Conservation (phyloP, 2,888 invertebrate genomes). For the Pogonocherus hispidulus region DNA sequence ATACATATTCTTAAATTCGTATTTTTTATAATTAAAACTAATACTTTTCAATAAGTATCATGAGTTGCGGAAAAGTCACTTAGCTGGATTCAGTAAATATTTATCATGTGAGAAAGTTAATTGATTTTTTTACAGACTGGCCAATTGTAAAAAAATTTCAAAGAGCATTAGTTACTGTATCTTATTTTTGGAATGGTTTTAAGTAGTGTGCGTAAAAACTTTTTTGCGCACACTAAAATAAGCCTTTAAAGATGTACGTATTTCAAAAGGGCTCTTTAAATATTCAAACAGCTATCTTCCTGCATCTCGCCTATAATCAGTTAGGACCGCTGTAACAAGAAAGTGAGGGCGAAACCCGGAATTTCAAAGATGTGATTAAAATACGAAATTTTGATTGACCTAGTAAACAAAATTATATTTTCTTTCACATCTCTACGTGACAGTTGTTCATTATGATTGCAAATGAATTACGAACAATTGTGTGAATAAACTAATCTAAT, state of each 20-base stretch:
- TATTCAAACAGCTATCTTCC: slow-evolving; percentile 43
- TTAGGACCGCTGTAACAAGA: slow-evolving; percentile 32
- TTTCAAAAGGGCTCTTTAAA: slow-evolving; percentile 42
- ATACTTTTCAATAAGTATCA: too few relatives aligned
- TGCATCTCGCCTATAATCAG: slow-evolving; percentile 21
- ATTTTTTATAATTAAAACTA: too few relatives aligned
- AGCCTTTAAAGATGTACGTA: slow-evolving; percentile 31
- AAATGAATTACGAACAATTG: slow-evolving; percentile 41
- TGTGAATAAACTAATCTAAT: slow-evolving; percentile 47
- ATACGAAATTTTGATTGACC: slow-evolving; percentile 46
- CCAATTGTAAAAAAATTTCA: too few relatives aligned
- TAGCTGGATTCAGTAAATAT: too few relatives aligned
- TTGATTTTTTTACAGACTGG: too few relatives aligned
- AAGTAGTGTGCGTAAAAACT: too few relatives aligned
- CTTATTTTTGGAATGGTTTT: too few relatives aligned
- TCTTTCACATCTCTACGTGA: slow-evolving; percentile 43
- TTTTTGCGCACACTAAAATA: neutral
- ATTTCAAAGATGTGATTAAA: slow-evolving; percentile 54
- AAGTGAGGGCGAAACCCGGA: slow-evolving; percentile 41
- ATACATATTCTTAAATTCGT: too few relatives aligned
- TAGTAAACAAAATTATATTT: slow-evolving; percentile 22
- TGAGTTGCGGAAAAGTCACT: too few relatives aligned
- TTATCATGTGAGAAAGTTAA: too few relatives aligned
- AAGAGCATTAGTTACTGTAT: too few relatives aligned
- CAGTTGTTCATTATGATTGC: slow-evolving; percentile 50